Conservation (phyloP, 2,113 vertebrate genomes). For the Thamnophis sirtalis region DNA sequence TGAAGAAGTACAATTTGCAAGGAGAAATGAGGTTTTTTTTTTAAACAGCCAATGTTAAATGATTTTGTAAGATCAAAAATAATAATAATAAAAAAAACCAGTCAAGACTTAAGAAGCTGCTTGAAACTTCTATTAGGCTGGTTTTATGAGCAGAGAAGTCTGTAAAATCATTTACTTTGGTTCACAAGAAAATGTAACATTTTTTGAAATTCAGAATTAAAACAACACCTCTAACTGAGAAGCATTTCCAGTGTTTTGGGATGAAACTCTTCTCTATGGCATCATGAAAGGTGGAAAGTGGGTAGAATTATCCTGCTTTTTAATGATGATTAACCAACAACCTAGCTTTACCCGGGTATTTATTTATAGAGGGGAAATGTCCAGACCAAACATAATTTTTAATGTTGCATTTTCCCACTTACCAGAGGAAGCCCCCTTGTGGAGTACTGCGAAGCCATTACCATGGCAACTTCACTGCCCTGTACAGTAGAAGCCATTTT, state of each 20-base stretch:
- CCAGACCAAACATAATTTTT: too few species aligned
- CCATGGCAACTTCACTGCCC: too few species aligned
- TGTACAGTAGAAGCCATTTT: too few species aligned
- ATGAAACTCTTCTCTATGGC: not conserved
- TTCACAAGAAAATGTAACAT: not conserved
- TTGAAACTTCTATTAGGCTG: not conserved
- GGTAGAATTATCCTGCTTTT: not conserved
- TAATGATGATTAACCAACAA: not conserved
- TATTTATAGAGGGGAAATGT: too few species aligned
- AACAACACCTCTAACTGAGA: not conserved
- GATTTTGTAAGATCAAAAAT: not conserved
- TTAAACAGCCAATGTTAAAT: not conserved
- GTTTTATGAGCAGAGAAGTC: not conserved
- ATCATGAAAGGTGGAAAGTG: not conserved
- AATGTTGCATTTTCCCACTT: too few species aligned
- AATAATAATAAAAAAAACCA: not conserved
- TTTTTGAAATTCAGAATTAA: not conserved
- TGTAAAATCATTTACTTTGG: not conserved
- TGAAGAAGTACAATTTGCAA: not conserved
- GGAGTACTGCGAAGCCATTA: too few species aligned
- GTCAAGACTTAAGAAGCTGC: not conserved
- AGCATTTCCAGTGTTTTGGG: not conserved
- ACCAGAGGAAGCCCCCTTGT: too few species aligned
- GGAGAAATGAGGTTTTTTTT: not conserved
- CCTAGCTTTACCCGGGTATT: too few species aligned